A percentile compares a stretch with the other conserved stretches of the same genome.
phyloP scores from a whole-genome alignment of 1,140 invertebrate genomes.

The Drosophila mojavensis region DNA sequence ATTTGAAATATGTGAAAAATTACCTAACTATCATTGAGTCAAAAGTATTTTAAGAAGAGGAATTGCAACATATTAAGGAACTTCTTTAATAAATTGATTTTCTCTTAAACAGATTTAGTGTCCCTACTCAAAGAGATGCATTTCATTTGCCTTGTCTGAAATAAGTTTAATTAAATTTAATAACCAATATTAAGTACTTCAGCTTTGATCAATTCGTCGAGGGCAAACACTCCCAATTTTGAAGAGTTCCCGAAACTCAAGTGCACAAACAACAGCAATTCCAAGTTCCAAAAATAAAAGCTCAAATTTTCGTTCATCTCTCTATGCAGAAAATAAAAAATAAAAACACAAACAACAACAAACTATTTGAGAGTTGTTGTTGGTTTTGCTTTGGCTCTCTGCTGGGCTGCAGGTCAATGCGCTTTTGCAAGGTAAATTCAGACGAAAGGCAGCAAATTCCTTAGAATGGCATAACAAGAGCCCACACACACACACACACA shows the following conservation, averaged over 20 bases:
- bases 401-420: constrained; percentile 59
- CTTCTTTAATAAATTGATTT: too few relatives aligned
- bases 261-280: constrained; percentile 1
- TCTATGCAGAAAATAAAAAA: constrained; percentile 1
- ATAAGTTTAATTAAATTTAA: background rate
- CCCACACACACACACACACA: background rate
- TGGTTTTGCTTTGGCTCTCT: background rate
- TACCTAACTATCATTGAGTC: too few relatives aligned
- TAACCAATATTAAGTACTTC: background rate
- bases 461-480: constrained; percentile 56
- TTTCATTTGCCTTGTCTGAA: background rate
- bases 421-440: constrained; percentile 66
- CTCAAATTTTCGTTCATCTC: background rate
- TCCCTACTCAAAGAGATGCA: background rate
- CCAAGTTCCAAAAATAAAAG: background rate
- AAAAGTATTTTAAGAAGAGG: too few relatives aligned
- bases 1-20: too few relatives aligned
- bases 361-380: constrained; percentile 13
- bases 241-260: background rate
- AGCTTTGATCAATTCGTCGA: constrained; percentile 1
- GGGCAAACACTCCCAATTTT: background rate
- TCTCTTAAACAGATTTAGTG: too few relatives aligned
- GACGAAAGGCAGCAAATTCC: constrained; percentile 60
- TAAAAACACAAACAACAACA: background rate
- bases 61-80: too few relatives aligned